phyloP scores from a whole-genome alignment of 37 sponge, comb jelly and placozoan species.

The Geodia barretti region DNA sequence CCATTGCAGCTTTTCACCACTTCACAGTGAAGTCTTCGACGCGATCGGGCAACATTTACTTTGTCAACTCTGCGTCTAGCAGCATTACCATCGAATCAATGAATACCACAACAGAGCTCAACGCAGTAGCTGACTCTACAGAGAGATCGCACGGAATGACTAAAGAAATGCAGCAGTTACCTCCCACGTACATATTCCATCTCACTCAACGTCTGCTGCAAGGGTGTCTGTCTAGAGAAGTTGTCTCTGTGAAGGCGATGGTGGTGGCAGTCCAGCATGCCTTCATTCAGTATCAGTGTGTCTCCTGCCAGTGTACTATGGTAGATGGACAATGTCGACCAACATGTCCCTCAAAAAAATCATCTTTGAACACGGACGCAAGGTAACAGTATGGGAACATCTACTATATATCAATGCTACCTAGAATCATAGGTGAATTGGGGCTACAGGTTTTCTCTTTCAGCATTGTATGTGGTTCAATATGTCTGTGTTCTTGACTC shows the following conservation, averaged over 20 bases:
- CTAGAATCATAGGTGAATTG: too few species aligned
- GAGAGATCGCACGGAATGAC: neutral
- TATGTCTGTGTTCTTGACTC: neutral
- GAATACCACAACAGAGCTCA: neutral
- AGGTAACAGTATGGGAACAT: too few species aligned
- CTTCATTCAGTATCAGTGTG: slow-evolving; percentile 34
- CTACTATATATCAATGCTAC: too few species aligned
- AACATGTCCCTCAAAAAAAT: slow-evolving; percentile 11
- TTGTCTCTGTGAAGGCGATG: slow-evolving; percentile 23
- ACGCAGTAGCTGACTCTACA: neutral
- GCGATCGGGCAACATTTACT: slow-evolving; percentile 34
- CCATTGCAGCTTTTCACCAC: slow-evolving; percentile 23
- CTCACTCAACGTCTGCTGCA: neutral
- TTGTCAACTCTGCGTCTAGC: slow-evolving; percentile 14
- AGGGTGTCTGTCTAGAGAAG: slow-evolving; percentile 17
- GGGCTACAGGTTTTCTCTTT: too few species aligned
- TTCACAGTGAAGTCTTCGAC: slow-evolving; percentile 15
- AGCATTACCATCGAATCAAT: slow-evolving; percentile 14
- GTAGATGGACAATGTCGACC: slow-evolving; percentile 25
- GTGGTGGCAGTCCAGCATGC: slow-evolving; percentile 9
- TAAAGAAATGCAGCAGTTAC: slow-evolving; percentile 9
- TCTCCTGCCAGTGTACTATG: slow-evolving; percentile 19
- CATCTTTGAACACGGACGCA: slow-evolving; percentile 20
- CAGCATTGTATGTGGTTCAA: neutral
- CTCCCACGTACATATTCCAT: slow-evolving; percentile 8